phyloP scores from a whole-genome alignment of 2,797 vertebrate genomes.

The Glyptemys insculpta region DNA sequence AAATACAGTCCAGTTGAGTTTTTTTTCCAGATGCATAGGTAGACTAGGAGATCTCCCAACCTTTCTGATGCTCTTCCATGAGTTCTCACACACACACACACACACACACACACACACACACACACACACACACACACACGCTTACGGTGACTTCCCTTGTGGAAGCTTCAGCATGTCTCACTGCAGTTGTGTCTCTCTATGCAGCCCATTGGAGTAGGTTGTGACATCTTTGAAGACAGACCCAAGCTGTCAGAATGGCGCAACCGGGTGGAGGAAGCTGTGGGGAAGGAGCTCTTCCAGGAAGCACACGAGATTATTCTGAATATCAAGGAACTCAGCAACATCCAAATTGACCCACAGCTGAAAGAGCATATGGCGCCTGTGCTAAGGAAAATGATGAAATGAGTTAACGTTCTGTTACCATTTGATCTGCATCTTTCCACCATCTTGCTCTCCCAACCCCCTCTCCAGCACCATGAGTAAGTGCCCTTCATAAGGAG shows the following conservation, averaged over 20 bases:
- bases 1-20: neutral
- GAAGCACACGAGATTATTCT: constrained; percentile 83
- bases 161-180: neutral
- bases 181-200: constrained; percentile 1
- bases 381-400: constrained; percentile 73
- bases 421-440: neutral
- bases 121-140: neutral
- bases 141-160: neutral
- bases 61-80: neutral
- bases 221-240: constrained; percentile 82
- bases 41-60: rapidly evolving
- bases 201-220: constrained; percentile 82
- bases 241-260: constrained; percentile 85
- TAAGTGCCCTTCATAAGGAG: neutral
- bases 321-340: constrained; percentile 71
- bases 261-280: constrained; percentile 80
- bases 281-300: constrained; percentile 85
- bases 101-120: neutral
- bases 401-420: constrained; percentile 49
- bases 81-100: neutral
- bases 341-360: constrained; percentile 68
- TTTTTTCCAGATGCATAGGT: neutral
- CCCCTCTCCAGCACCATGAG: constrained; percentile 5
- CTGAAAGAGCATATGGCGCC: constrained; percentile 71
- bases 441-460: neutral